A percentile compares a stretch with the other conserved stretches of the same genome.
Evolutionary conservation across 2,888 invertebrate genomes (phyloP).

Genomic region (Calameuta pallipes): DNA sequence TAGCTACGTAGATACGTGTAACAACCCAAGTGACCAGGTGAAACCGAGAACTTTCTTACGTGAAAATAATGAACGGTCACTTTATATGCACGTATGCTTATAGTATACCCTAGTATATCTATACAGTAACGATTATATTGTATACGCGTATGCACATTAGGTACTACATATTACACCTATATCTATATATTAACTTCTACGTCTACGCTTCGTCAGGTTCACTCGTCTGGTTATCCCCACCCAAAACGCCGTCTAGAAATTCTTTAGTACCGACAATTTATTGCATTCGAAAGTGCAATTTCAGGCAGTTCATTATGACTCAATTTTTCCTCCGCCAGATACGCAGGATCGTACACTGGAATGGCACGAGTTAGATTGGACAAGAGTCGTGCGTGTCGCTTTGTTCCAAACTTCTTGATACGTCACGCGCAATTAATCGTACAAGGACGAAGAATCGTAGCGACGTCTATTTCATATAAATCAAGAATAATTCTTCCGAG

Average conservation of each 20-base stretch:
- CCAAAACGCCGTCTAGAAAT: neutral
- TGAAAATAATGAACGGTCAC: conserved; percentile 36
- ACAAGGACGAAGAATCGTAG: neutral
- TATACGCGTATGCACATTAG: neutral
- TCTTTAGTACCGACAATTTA: conserved; percentile 28
- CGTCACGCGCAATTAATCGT: neutral
- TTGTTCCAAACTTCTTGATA: neutral
- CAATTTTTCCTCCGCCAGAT: neutral
- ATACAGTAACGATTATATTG: neutral
- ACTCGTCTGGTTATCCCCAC: neutral
- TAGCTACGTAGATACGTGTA: neutral
- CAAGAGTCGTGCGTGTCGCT: neutral
- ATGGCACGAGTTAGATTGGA: neutral
- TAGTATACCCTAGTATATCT: conserved; percentile 3
- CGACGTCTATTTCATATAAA: neutral
- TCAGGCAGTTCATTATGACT: conserved; percentile 26
- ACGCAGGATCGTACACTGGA: neutral
- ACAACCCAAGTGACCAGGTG: conserved; percentile 10
- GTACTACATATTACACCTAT: neutral
- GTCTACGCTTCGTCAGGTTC: conserved; percentile 1
- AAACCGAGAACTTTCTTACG: conserved; percentile 36
- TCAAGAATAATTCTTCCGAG: neutral
- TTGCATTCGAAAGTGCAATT: conserved; percentile 44
- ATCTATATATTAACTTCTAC: neutral
- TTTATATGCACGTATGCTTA: conserved; percentile 20